A percentile compares a stretch with the other conserved stretches of the same genome.
Conservation (phyloP, 1,140 invertebrate species). For the Apis laboriosa region DNA sequence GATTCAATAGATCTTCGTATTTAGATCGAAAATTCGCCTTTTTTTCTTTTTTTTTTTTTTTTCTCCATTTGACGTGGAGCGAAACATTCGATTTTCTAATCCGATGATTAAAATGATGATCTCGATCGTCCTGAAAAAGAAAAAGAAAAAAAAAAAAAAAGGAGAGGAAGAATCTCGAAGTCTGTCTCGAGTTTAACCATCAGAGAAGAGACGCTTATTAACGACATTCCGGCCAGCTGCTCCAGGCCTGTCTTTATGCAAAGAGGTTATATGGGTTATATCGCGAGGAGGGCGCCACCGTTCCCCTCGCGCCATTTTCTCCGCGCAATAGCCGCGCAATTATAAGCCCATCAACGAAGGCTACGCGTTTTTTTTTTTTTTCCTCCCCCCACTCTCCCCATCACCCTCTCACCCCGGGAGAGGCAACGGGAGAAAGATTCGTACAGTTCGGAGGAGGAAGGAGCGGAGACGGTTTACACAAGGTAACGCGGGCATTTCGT, state of each 20-base stretch:
- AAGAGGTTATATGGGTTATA: conserved; percentile 14
- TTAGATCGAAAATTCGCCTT: too few species aligned
- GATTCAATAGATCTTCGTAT: too few species aligned
- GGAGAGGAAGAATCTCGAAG: conserved; percentile 10
- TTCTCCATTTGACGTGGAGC: too few species aligned
- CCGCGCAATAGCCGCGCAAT: conserved; percentile 69
- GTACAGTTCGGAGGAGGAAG: too few species aligned
- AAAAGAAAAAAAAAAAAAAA: conserved; percentile 24
- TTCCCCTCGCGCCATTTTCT: background rate
- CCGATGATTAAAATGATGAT: too few species aligned
- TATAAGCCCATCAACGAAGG: conserved; percentile 75
- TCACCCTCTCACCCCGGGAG: too few species aligned
- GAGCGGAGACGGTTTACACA: too few species aligned
- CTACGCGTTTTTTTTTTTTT: conserved; percentile 25
- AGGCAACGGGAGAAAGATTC: too few species aligned
- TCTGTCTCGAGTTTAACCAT: too few species aligned
- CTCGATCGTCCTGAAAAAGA: conserved; percentile 2
- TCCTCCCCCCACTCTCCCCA: background rate
- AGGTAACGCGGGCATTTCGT: conserved; percentile 73
- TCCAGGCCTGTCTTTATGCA: conserved; percentile 41
- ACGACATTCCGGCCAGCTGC: conserved; percentile 9
- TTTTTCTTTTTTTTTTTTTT: too few species aligned
- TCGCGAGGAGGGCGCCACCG: background rate
- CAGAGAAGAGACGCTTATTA: conserved; percentile 14
- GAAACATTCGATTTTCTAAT: too few species aligned